These are phyloP conservation scores for Microhierax caerulescens DNA, from an alignment of 2,797 vertebrate species.

Conservation along the genomic window DNA sequence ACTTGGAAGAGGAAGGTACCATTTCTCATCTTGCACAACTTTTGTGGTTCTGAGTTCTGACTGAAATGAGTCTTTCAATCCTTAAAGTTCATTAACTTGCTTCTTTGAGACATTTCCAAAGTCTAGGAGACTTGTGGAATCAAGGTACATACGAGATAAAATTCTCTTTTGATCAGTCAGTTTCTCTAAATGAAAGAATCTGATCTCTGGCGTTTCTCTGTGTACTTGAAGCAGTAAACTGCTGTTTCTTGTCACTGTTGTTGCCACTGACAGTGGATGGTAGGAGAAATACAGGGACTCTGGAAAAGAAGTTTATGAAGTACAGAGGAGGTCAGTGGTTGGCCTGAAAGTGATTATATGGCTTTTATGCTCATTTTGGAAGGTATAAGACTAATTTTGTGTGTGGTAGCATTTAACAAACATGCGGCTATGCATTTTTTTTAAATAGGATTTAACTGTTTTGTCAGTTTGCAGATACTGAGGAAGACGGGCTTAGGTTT, in stretches of 20 bases:
- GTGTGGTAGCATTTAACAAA: neutral
- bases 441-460: neutral
- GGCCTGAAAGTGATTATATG: neutral
- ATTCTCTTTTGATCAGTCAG: neutral
- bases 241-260: neutral
- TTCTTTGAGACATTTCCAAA: neutral
- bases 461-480: neutral
- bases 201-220: neutral
- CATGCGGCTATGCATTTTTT: neutral
- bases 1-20: neutral
- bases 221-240: neutral
- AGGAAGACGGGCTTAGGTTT: neutral
- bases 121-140: neutral
- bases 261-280: neutral
- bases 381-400: neutral
- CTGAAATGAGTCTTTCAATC: neutral
- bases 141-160: neutral
- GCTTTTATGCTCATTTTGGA: neutral
- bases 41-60: neutral
- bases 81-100: neutral
- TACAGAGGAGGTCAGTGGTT: neutral
- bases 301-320: neutral
- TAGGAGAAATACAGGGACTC: neutral
- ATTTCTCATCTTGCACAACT: neutral
- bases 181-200: neutral